phyloP scores from a whole-genome alignment of 2,113 vertebrate genomes.

The Ondatra zibethicus region DNA sequence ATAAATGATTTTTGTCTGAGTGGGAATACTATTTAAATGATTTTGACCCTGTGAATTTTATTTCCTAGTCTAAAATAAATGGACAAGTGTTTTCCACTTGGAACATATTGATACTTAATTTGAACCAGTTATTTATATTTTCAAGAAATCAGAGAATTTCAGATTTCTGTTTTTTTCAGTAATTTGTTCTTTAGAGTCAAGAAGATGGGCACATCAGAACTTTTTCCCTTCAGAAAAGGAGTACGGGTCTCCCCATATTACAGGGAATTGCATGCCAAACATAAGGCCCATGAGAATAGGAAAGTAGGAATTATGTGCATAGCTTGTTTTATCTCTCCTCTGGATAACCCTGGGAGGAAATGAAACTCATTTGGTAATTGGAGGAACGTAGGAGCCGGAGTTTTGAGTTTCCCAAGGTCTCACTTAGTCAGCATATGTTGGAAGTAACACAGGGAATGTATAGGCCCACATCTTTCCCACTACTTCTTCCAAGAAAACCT shows the following conservation, averaged over 20 bases:
- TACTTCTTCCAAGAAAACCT: neutral
- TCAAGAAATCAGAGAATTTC: neutral
- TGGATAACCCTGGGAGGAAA: neutral
- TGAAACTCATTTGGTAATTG: conserved; percentile 20
- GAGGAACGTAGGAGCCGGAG: neutral
- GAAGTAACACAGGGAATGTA: neutral
- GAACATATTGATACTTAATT: neutral
- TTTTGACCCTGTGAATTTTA: conserved; percentile 1
- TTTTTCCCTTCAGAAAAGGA: neutral
- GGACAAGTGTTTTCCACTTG: neutral
- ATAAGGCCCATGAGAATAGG: neutral
- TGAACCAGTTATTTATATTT: neutral
- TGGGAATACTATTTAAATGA: conserved; percentile 45
- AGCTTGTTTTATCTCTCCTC: conserved; percentile 29
- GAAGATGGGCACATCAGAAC: neutral
- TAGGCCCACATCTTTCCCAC: neutral
- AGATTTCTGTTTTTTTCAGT: neutral
- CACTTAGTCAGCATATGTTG: neutral
- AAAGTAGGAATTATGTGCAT: neutral
- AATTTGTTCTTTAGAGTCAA: neutral
- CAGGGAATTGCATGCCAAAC: neutral
- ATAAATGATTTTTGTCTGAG: neutral
- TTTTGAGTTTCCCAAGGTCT: conserved; percentile 7
- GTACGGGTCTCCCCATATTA: neutral
- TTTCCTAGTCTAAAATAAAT: conserved; percentile 28